Conservation (phyloP, 2,888 invertebrate genomes). For the Maniola hyperantus region DNA sequence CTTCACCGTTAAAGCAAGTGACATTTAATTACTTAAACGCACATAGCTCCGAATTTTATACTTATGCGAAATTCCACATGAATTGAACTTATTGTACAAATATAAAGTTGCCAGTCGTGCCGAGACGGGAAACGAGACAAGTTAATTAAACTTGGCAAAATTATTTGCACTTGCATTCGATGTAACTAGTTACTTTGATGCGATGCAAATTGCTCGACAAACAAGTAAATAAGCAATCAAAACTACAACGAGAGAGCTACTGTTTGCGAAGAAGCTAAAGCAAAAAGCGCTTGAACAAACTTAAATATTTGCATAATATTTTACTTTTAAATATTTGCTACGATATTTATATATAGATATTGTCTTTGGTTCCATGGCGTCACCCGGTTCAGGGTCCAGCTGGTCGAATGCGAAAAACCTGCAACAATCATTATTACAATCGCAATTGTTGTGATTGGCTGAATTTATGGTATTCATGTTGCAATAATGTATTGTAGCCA, state of each 20-base stretch:
- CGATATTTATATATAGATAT: neutral
- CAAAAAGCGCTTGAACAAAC: neutral
- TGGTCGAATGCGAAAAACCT: too few species aligned
- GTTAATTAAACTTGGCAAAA: constrained; percentile 38
- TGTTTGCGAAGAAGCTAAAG: constrained; percentile 1
- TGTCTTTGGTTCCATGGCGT: too few species aligned
- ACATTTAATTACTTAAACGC: too few species aligned
- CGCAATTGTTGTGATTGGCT: too few species aligned
- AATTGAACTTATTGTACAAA: constrained; percentile 36
- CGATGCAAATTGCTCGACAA: constrained; percentile 17
- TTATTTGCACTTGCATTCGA: constrained; percentile 24
- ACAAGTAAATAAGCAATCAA: constrained; percentile 19
- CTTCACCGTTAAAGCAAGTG: too few species aligned
- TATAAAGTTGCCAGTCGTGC: constrained; percentile 34
- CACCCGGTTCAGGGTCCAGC: too few species aligned
- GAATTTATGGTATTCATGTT: too few species aligned
- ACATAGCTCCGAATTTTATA: too few species aligned
- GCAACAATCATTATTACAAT: too few species aligned
- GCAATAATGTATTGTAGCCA: too few species aligned
- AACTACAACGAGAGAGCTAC: constrained; percentile 11
- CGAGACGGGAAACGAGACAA: constrained; percentile 27
- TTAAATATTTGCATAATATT: constrained; percentile 3
- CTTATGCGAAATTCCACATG: constrained; percentile 25
- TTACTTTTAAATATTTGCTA: neutral
- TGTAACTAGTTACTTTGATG: constrained; percentile 19